Evolutionary conservation across 2,888 invertebrate species (phyloP), one percentile per base, ranked within the genome.

Genomic region (Clivina fossor): DNA sequence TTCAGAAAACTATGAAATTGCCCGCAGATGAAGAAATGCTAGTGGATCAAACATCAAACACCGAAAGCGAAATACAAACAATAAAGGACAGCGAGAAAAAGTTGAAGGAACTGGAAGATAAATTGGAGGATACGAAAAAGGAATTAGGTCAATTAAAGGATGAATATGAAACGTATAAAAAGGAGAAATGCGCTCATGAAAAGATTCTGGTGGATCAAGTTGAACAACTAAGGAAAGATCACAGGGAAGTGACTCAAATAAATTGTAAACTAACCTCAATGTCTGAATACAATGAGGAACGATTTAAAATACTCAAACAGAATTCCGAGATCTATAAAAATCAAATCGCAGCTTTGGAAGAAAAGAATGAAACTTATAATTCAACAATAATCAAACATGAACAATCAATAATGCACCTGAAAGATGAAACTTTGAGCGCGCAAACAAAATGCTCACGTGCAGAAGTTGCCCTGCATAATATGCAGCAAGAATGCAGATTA

Each of bases 301-400:
- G 91, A 59, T 83, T 90, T 59, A 90, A 92, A 72, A 78, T 86
- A 56, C 73, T 87, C 56, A 85, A 88, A 67, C 82, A 83, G 30
- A 87, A 86, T 68, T 78, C 83, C 20, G 82, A 84, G 8, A 84
- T 88, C 5, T 91, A 90, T 69, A 93, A 91, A 70, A 88, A 89
- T 62, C 95, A 96, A 77, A 90, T 94, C 48, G 76, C 82, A 16
- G 83, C 88, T 0, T 75, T 94, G 35, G 92, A 93, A 74, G 91
- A 94, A 65, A 89, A 92, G 64, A 90, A 89, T 68, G 86, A 86
- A 68, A 88, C 86, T 50, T 90, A 92, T 65, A 87, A 82, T 64
- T 79, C 83, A 33, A 87, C 88, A 1, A 86, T 90, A 58, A 83
- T 88, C 19, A 93, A 93, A 71, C 90, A 93, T 66, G 95, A 96